A percentile compares a stretch with the other conserved stretches of the same genome.
Conservation (phyloP, 2,797 vertebrate genomes). For the Synaphobranchus kaupii region DNA sequence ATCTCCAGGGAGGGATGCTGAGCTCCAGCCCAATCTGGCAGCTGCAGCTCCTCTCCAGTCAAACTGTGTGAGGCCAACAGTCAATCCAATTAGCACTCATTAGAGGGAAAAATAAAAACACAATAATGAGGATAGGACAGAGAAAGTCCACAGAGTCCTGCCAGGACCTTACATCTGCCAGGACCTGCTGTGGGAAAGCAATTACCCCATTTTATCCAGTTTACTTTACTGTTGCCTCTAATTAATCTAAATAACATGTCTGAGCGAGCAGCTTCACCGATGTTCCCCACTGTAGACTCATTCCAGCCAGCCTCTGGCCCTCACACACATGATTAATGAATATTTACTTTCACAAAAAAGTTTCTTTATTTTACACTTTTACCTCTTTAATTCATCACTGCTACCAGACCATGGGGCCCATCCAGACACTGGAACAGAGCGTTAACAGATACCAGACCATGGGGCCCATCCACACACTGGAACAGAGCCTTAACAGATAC, state of each 20-base stretch:
- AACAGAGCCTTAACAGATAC: no score
- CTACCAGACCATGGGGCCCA: background rate
- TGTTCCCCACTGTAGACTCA: background rate
- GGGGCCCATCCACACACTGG: no score
- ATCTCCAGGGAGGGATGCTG: background rate
- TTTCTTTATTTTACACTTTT: background rate
- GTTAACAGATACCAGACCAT: no score
- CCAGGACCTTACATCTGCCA: background rate
- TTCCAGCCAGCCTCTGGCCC: background rate
- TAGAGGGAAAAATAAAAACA: background rate
- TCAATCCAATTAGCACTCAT: background rate
- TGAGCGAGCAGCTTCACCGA: background rate
- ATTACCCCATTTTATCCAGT: background rate
- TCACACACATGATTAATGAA: background rate
- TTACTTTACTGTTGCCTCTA: background rate
- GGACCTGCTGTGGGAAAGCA: background rate
- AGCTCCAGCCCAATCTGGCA: background rate
- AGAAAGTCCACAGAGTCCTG: background rate
- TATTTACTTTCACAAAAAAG: background rate
- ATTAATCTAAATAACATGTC: slow-evolving; percentile 12
- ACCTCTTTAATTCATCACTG: background rate
- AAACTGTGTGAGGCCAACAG: background rate
- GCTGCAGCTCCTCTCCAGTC: background rate
- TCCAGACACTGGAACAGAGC: background rate
- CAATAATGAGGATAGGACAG: background rate